phyloP scores from a whole-genome alignment of 2,113 vertebrate genomes.

The Saguinus midas region DNA sequence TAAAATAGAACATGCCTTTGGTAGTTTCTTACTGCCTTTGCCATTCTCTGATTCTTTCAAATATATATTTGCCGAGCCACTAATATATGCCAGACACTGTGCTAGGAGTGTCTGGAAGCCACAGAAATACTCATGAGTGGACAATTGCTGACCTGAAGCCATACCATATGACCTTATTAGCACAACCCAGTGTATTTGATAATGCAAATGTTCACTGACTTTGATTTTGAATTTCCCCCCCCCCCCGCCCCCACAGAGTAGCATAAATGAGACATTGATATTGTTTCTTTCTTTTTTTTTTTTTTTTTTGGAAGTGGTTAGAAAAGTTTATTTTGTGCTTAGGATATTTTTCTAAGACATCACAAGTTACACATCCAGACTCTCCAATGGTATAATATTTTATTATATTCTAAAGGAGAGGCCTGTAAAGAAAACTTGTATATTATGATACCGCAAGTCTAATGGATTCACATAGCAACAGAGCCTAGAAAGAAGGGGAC shows the following conservation, averaged over 20 bases:
- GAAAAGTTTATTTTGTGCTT: slow-evolving; percentile 71
- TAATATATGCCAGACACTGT: not conserved
- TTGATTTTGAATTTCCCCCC: slow-evolving; percentile 43
- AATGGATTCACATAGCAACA: too few relatives aligned
- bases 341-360: slow-evolving; percentile 61
- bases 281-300: too few relatives aligned
- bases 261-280: not conserved
- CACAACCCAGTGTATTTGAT: not conserved
- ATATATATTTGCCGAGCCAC: not conserved
- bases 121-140: not conserved
- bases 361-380: slow-evolving; percentile 55
- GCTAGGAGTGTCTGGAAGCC: not conserved
- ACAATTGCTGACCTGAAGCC: not conserved
- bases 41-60: not conserved
- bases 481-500: not conserved
- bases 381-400: slow-evolving; percentile 48
- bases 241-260: not conserved
- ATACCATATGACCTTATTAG: not conserved
- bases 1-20: not conserved
- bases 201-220: not conserved
- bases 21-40: not conserved
- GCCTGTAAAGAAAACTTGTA: too few relatives aligned
- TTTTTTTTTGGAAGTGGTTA: not conserved
- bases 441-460: too few relatives aligned
- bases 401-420: not conserved